A percentile compares a stretch with the other conserved stretches of the same genome.
Conservation (phyloP, 2,888 invertebrate genomes). For the Allygus modestus region DNA sequence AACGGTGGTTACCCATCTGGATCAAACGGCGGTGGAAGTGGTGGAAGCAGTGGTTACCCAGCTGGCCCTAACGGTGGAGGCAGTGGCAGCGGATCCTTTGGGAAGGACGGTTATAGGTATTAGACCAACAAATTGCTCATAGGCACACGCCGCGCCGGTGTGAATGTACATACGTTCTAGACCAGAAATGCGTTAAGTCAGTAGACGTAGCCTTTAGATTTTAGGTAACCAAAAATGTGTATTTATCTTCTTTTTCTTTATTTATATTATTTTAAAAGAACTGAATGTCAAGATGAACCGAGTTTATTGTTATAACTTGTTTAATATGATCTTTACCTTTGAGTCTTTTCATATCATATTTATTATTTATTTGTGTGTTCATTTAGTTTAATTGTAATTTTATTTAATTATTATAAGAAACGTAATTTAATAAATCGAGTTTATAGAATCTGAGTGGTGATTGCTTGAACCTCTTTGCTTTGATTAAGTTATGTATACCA, state of each 20-base stretch:
- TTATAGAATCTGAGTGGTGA: background rate
- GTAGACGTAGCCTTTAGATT: background rate
- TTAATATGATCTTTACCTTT: background rate
- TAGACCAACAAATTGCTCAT: constrained; percentile 52
- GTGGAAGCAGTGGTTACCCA: constrained; percentile 54
- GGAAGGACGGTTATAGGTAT: constrained; percentile 36
- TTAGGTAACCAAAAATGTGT: background rate
- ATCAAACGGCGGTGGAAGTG: constrained; percentile 50
- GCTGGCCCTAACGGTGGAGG: constrained; percentile 51
- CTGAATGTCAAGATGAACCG: background rate
- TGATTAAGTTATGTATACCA: too few relatives aligned
- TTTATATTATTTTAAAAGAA: background rate
- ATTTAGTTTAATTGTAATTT: background rate
- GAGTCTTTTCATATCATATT: background rate
- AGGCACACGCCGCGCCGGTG: background rate
- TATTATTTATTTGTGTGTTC: constrained; percentile 11
- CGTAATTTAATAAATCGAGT: background rate
- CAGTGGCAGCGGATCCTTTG: constrained; percentile 33
- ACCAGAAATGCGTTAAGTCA: constrained; percentile 48
- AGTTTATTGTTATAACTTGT: background rate
- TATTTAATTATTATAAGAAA: constrained; percentile 31
- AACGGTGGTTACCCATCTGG: constrained; percentile 57
- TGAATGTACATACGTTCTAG: constrained; percentile 37
- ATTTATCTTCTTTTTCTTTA: background rate
- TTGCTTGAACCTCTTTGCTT: too few relatives aligned